These are phyloP conservation scores for Phrixothrix hirtus DNA, from an alignment of 2,888 invertebrate species.

Conservation along the genomic window DNA sequence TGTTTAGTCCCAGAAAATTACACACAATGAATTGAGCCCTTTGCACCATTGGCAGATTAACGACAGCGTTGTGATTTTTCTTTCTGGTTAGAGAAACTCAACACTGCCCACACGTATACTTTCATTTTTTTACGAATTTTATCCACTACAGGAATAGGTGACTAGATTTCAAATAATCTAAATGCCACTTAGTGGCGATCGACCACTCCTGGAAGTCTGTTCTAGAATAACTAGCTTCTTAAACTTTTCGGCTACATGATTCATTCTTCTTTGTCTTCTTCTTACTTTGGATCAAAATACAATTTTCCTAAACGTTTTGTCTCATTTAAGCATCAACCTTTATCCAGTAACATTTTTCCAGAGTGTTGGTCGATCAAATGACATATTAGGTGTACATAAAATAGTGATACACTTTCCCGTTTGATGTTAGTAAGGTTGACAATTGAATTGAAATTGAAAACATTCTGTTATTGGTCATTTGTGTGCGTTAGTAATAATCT, in stretches of 20 bases:
- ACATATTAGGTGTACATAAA: conserved; percentile 16
- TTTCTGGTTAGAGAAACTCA: conserved; percentile 50
- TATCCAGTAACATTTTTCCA: conserved; percentile 21
- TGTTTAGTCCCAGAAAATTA: conserved; percentile 56
- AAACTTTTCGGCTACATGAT: neutral
- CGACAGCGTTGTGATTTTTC: conserved; percentile 50
- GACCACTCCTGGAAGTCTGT: conserved; percentile 41
- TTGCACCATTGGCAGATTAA: conserved; percentile 58
- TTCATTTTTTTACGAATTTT: conserved; percentile 14
- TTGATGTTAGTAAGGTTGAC: conserved; percentile 2
- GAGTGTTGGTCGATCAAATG: conserved; percentile 21
- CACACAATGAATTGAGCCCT: conserved; percentile 63
- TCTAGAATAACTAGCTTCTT: conserved; percentile 18
- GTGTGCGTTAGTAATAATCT: conserved; percentile 21
- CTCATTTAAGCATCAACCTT: conserved; percentile 9
- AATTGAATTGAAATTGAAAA: conserved; percentile 8
- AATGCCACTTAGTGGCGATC: conserved; percentile 36
- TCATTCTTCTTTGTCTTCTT: neutral
- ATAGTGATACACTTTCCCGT: conserved; percentile 31
- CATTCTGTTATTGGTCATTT: conserved; percentile 20
- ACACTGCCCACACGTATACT: conserved; percentile 33
- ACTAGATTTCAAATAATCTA: conserved; percentile 47
- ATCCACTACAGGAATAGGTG: conserved; percentile 38
- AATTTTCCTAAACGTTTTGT: conserved; percentile 7
- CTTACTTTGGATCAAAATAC: neutral